Conservation (phyloP, 2,113 vertebrate species). For the Smithornis capensis region DNA sequence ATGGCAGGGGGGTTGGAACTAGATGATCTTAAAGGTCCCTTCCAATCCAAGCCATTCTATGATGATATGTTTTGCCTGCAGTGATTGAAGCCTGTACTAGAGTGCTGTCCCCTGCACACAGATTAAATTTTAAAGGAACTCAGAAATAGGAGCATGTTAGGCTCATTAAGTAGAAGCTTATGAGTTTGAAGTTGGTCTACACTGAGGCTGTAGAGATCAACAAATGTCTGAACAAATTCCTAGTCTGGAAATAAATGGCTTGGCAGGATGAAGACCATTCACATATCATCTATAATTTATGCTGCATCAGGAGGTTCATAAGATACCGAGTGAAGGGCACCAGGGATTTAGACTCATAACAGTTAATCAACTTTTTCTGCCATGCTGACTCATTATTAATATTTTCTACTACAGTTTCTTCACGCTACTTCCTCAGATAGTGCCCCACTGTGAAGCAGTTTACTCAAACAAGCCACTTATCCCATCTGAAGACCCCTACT, state of each 20-base stretch:
- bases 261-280: not conserved
- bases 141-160: not conserved
- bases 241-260: not conserved
- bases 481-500: not conserved
- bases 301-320: not conserved
- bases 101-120: not conserved
- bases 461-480: not conserved
- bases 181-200: not conserved
- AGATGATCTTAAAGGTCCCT: not conserved
- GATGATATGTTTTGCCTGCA: not conserved
- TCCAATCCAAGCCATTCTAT: not conserved
- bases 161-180: not conserved
- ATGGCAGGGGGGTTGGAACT: not conserved
- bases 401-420: not conserved
- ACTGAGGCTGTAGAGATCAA: not conserved
- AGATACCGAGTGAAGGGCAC: not conserved
- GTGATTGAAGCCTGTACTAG: not conserved
- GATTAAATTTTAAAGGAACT: not conserved
- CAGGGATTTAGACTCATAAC: not conserved
- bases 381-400: not conserved
- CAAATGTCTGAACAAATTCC: not conserved
- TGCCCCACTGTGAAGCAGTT: not conserved
- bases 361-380: not conserved
- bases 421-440: not conserved
- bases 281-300: not conserved